Evolutionary conservation across 2,888 invertebrate species (phyloP), one percentile per base, ranked within the genome.

Genomic region (Sturmia bella): DNA sequence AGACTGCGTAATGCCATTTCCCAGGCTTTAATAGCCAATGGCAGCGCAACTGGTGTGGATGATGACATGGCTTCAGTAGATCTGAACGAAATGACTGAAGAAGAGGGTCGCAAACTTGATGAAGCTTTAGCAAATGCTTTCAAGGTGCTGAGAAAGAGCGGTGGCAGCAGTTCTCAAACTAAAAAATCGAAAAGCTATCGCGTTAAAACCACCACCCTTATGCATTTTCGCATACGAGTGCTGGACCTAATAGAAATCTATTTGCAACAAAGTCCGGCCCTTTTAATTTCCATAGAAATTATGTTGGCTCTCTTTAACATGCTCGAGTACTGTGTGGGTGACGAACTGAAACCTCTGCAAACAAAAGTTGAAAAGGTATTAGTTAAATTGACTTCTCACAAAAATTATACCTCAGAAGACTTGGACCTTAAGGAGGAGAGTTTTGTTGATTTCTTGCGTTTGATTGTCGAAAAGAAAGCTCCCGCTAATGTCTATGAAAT

Each of bases 231-330:
- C 83, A 93, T 94, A 43, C 92, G 95, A 83, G 95, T 94, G n/a
- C 91, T 96, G 43, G 96, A 96, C 91, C 91, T 96, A 59, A 91
- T 96, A 15, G 95, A 95, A 85, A 94, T 94, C 84, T 96, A 95
- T 87, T 88, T 95, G 43, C 94, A 95, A 85, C 94, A 94, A 21
- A 93, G 92, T 63, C 95, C 95, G 0, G 92, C 94, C 0, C 93
- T 96, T 93, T 92, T 93, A 45, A 91, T 94, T 27, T 93, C 93
- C 74, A 90, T 96, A 52, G 94, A 94, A 85, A 94, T 95, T 91
- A 93, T 96, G 85, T 91, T 94, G 7, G 94, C 95, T 0, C 89
- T 96, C 1, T 93, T 94, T 56, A 92, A 94, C 84, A 92, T 94
- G 85, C 89, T 95, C 1, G 95, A 95, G 88, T 94, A 93, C 87